phyloP scores from a whole-genome alignment of 2,797 vertebrate genomes.

The Neoniphon sammara region DNA sequence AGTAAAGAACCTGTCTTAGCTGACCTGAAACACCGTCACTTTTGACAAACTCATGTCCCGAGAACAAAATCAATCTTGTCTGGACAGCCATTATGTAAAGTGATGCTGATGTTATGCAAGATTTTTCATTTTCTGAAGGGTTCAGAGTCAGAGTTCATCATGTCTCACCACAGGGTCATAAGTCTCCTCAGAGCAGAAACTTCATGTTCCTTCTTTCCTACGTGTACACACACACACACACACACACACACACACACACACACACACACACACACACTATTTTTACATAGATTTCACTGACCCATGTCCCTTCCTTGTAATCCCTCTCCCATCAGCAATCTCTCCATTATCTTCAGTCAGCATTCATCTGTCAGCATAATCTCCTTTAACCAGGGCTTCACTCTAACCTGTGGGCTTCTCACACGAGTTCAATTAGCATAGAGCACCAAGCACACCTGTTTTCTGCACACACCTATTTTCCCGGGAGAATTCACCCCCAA shows the following conservation, averaged over 20 bases:
- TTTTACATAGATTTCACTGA: neutral
- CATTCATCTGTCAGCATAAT: slow-evolving; percentile 28
- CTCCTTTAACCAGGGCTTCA: neutral
- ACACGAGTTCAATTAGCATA: slow-evolving; percentile 12
- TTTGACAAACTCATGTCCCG: neutral
- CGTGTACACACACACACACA: too few relatives aligned
- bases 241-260: neutral
- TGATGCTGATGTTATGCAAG: slow-evolving; percentile 37
- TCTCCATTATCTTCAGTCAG: slow-evolving; percentile 28
- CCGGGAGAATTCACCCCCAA: neutral
- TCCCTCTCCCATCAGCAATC: slow-evolving; percentile 32
- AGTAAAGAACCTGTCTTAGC: neutral
- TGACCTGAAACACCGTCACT: slow-evolving; percentile 9
- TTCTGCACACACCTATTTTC: neutral
- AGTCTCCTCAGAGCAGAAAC: slow-evolving; percentile 25
- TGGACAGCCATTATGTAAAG: neutral
- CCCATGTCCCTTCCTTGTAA: slow-evolving; percentile 6
- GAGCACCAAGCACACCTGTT: slow-evolving; percentile 40
- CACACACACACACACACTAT: slow-evolving; percentile 5
- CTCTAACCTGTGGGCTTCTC: slow-evolving; percentile 12
- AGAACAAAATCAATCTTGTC: slow-evolving; percentile 19
- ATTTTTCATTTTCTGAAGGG: slow-evolving; percentile 5
- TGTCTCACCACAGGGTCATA: slow-evolving; percentile 39
- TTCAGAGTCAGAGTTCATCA: slow-evolving; percentile 35
- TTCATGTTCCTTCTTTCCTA: slow-evolving; percentile 6